Base-by-base conservation (phyloP, 2,888 invertebrate species). In the Nomada fucata region DNA sequence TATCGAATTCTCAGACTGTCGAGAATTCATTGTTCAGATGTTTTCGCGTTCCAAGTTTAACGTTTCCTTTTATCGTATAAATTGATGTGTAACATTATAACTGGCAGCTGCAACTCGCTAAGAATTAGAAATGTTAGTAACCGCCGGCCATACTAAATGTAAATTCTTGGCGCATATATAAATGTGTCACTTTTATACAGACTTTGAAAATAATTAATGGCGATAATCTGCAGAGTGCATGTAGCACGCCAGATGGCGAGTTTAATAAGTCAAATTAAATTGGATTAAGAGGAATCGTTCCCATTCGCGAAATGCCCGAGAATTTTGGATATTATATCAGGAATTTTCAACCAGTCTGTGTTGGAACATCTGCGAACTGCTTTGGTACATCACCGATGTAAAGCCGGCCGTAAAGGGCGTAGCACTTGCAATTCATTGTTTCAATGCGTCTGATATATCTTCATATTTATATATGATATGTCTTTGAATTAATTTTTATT, bases 211-310 rank as follows among this genome's bases (percentile, higher is more conserved):
- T 86, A 87, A 86, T 86, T 86, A 86, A 86, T 86, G 76, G 83
- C 79, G 83, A 86, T 86, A 86, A 85, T 85, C 72, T 72, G 70
- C 59, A 47, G 59, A 64, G 85, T 55, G 78, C 80, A 67, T 83
- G 85, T 80, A 81, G 82, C 79, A 74, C 86, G 83, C 86, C 91
- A 90, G 91, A 88, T 90, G 91, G 89, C 65, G 85, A 90, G 82
- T 91, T 91, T 91, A 91, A 91, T 91, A 90, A 91, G 90, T 90
- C 89, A 89, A 91, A 90, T 90, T 89, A 91, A 91, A 91, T 91
- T 90, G 88, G 83, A 85, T 88, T 84, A 87, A 88, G 88, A 88
- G 84, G 71, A 76, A 74, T 73, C 67, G 69, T 69, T 72, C 72
- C 85, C 73, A 63, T 80, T 65, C 76, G 79, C 69, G 69, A 77